Percentiles rank a stretch among this genome's conserved stretches.
These are phyloP conservation scores for Acestrorhynchus altus DNA, from an alignment of 2,797 vertebrate species.

Conservation along the genomic window DNA sequence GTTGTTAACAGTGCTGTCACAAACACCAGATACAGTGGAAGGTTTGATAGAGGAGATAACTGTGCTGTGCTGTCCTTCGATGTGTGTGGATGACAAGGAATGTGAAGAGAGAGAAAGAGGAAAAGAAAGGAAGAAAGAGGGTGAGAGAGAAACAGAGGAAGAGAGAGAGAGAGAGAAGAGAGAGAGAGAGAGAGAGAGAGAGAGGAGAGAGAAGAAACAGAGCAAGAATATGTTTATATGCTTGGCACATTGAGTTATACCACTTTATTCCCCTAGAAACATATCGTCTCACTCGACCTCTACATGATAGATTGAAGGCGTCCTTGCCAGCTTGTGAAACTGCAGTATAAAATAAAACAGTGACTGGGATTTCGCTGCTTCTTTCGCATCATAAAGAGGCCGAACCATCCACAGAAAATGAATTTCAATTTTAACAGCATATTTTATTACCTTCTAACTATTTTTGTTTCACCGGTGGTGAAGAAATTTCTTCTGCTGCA, in stretches of 20 bases:
- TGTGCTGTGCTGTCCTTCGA: conserved; percentile 14
- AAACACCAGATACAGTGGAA: conserved; percentile 42
- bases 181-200: background rate
- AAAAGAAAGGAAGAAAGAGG: background rate
- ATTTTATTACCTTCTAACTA: conserved; percentile 27
- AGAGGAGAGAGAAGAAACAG: background rate
- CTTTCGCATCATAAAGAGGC: conserved; percentile 21
- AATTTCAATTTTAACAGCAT: conserved; percentile 34
- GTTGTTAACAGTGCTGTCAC: conserved; percentile 62
- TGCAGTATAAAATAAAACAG: conserved; percentile 46
- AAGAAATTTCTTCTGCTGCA: background rate
- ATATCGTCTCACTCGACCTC: conserved; percentile 45
- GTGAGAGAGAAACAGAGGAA: background rate
- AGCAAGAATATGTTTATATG: conserved; percentile 25
- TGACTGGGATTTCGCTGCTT: conserved; percentile 12
- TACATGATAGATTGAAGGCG: conserved; percentile 48
- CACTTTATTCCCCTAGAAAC: conserved; percentile 38
- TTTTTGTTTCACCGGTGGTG: conserved; percentile 17
- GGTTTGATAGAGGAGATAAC: conserved; percentile 33
- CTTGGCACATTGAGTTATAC: conserved; percentile 26
- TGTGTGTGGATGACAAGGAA: conserved; percentile 14
- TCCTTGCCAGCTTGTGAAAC: conserved; percentile 50
- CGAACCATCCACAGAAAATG: conserved; percentile 22
- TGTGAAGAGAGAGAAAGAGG: background rate
- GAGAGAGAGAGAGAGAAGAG: background rate